These are phyloP conservation scores for Euplagia quadripunctaria DNA, from an alignment of 2,888 invertebrate species.

Conservation along the genomic window DNA sequence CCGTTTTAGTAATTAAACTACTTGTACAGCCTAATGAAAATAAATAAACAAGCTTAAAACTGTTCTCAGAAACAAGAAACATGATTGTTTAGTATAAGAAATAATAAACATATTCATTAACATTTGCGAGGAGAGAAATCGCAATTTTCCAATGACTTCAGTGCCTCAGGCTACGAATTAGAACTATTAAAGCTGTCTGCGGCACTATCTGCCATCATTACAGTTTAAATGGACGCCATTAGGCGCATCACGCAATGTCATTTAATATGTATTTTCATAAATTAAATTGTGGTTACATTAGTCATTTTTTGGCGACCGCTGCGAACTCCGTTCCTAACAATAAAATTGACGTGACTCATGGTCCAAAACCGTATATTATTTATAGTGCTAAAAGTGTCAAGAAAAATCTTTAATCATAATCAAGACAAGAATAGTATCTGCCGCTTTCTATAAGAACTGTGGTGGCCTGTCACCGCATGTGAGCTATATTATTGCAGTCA, in stretches of 20 bases:
- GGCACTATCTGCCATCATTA: slow-evolving; percentile 62
- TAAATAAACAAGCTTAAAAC: neutral
- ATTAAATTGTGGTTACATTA: neutral
- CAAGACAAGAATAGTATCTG: no score
- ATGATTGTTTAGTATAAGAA: slow-evolving; percentile 5
- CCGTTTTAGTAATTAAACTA: no score
- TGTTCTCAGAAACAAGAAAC: neutral
- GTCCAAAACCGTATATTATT: no score
- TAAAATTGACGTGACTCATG: neutral
- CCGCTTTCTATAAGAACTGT: no score
- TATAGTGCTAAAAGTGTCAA: no score
- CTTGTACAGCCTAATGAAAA: no score
- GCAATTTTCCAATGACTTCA: slow-evolving; percentile 21
- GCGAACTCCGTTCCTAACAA: neutral
- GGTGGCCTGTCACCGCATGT: no score
- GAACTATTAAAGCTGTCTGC: slow-evolving; percentile 46
- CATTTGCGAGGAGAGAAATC: slow-evolving; percentile 17
- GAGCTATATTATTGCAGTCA: no score
- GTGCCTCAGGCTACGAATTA: slow-evolving; percentile 54
- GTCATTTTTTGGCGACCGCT: neutral
- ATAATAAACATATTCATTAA: slow-evolving; percentile 14
- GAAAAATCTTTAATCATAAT: no score
- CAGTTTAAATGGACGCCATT: slow-evolving; percentile 58
- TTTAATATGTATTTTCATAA: slow-evolving; percentile 29
- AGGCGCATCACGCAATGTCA: slow-evolving; percentile 37